Percentiles rank a stretch among this genome's conserved stretches.
Evolutionary conservation across 2,888 invertebrate genomes (phyloP).

Genomic region (Callosobruchus maculatus): DNA sequence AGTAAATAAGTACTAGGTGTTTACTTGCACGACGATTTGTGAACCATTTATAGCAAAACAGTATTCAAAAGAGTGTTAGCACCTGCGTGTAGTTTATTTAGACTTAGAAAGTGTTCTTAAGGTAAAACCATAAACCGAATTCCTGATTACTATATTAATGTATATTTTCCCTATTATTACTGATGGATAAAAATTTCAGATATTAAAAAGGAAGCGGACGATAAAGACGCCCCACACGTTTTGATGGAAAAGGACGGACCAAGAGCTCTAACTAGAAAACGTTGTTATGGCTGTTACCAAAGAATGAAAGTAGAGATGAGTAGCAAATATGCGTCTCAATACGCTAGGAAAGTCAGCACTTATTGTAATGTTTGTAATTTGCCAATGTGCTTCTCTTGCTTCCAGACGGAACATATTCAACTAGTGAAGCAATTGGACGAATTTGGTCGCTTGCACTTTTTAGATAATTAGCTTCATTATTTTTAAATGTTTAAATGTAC

Average conservation of each 20-base stretch:
- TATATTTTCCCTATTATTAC: no score
- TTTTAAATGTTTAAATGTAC: neutral
- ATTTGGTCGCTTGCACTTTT: neutral
- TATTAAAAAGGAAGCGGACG: neutral
- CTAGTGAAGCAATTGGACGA: neutral
- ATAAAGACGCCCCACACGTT: neutral
- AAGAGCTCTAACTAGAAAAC: neutral
- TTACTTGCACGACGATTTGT: no score
- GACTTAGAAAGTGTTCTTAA: neutral
- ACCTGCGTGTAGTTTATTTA: neutral
- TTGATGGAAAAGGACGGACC: neutral
- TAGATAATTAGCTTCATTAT: neutral
- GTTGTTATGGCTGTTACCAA: conserved; percentile 13
- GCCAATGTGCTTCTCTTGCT: conserved; percentile 5
- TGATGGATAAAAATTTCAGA: neutral
- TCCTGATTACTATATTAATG: neutral
- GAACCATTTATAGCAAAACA: no score
- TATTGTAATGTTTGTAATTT: conserved; percentile 8
- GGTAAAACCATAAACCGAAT: neutral
- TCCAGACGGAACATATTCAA: neutral
- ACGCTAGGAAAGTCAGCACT: conserved; percentile 11
- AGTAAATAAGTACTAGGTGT: no score
- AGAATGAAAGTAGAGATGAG: conserved; percentile 7
- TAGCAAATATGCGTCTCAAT: conserved; percentile 7
- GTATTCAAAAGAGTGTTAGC: no score